phyloP scores from a whole-genome alignment of 2,888 invertebrate species.

The Noctua comes region DNA sequence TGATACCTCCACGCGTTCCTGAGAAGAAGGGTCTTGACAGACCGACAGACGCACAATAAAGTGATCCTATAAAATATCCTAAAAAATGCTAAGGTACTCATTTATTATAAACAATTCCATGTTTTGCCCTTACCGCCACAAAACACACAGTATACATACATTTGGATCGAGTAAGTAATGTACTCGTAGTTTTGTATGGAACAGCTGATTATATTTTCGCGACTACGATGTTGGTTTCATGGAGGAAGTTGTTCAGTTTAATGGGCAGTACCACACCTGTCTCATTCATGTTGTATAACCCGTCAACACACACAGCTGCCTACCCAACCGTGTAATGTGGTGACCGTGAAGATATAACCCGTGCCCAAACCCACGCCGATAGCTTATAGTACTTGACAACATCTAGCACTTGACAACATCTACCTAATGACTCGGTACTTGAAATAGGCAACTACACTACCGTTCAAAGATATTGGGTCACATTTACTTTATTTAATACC shows the following conservation, averaged over 20 bases:
- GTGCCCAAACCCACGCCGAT: not conserved
- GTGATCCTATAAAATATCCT: no score
- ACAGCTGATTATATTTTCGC: not conserved
- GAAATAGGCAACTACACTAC: slow-evolving; percentile 37
- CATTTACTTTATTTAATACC: not conserved
- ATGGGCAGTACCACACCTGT: not conserved
- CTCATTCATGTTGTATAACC: no score
- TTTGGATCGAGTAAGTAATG: not conserved
- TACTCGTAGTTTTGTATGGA: not conserved
- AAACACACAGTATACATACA: no score
- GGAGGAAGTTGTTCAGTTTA: not conserved
- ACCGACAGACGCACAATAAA: no score
- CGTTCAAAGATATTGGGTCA: slow-evolving; percentile 11
- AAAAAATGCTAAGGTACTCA: no score
- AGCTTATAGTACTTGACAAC: slow-evolving; percentile 39
- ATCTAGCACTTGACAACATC: slow-evolving; percentile 70
- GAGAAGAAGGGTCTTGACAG: no score
- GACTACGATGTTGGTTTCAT: not conserved
- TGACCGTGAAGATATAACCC: slow-evolving; percentile 24
- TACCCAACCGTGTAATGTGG: not conserved
- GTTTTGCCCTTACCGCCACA: no score
- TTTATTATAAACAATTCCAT: no score
- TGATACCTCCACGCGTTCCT: no score
- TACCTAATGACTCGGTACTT: slow-evolving; percentile 65
- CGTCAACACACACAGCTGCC: not conserved